phyloP scores from a whole-genome alignment of 2,113 vertebrate species.

The Nothocercus julius region DNA sequence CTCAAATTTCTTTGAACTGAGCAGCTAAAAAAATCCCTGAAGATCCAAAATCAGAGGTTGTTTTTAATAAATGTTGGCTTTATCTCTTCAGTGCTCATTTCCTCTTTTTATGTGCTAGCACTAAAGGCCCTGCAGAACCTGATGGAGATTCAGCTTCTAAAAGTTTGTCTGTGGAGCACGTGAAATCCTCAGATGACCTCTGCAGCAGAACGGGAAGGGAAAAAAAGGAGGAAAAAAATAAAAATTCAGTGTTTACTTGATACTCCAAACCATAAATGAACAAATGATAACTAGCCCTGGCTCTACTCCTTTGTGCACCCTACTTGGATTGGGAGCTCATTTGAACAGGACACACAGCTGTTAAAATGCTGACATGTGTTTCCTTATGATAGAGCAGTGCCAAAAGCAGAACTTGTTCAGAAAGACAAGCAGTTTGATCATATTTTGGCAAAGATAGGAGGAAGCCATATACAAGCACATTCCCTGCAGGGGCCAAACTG shows the following conservation, averaged over 20 bases:
- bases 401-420: constrained; percentile 1
- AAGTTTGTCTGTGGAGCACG: background rate
- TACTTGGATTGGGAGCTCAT: fast-evolving
- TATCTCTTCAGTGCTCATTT: background rate
- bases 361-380: background rate
- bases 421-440: background rate
- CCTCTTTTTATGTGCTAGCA: background rate
- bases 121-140: background rate
- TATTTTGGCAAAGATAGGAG: constrained; percentile 35
- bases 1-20: background rate
- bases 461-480: background rate
- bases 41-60: background rate
- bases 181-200: background rate
- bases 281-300: fast-evolving
- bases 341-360: background rate
- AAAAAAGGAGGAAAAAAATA: too few relatives aligned
- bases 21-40: background rate
- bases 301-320: fast-evolving
- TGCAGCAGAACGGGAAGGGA: background rate
- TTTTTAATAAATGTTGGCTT: background rate
- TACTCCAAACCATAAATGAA: background rate
- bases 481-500: constrained; percentile 3
- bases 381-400: constrained; percentile 32
- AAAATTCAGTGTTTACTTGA: background rate
- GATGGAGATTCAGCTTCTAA: background rate